Evolutionary conservation across 1,140 invertebrate genomes (phyloP).

Genomic region (Colletes gigas): DNA sequence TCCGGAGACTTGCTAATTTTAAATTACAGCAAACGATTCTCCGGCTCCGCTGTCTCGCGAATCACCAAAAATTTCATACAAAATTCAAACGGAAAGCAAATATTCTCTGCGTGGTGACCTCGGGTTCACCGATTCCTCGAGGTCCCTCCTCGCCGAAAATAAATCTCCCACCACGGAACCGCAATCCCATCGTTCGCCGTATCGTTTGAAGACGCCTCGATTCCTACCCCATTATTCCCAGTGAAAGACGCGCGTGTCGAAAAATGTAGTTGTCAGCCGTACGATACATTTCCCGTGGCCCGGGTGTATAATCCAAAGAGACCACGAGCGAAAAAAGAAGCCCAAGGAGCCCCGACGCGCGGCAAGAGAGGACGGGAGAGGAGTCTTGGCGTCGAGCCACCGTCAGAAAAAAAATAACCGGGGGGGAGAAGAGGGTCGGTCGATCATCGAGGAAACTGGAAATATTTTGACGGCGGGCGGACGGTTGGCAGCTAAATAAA

Average conservation of each 20-base stretch:
- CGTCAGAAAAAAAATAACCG: background rate
- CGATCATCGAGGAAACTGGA: conserved; percentile 61
- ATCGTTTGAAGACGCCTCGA: background rate
- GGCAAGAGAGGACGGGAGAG: conserved; percentile 25
- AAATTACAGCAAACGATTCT: too few relatives aligned
- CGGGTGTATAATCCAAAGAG: conserved; percentile 27
- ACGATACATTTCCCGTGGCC: conserved; percentile 47
- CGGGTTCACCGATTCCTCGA: too few relatives aligned
- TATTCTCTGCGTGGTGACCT: too few relatives aligned
- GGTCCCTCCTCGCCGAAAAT: background rate
- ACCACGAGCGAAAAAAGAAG: conserved; percentile 27
- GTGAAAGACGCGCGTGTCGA: conserved; percentile 52
- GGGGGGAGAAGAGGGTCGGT: conserved; percentile 18
- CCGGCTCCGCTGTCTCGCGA: too few relatives aligned
- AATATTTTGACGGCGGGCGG: conserved; percentile 61
- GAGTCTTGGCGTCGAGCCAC: conserved; percentile 54
- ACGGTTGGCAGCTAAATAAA: conserved; percentile 53
- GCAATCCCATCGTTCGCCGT: background rate
- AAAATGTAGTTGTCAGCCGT: conserved; percentile 61
- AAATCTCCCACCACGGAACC: background rate
- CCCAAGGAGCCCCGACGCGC: background rate
- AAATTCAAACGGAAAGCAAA: background rate
- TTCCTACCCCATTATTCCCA: background rate
- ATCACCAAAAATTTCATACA: too few relatives aligned
- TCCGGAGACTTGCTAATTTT: too few relatives aligned